Evolutionary conservation across 2,888 invertebrate species (phyloP).

Genomic region (Leptinotarsa peninsularis): DNA sequence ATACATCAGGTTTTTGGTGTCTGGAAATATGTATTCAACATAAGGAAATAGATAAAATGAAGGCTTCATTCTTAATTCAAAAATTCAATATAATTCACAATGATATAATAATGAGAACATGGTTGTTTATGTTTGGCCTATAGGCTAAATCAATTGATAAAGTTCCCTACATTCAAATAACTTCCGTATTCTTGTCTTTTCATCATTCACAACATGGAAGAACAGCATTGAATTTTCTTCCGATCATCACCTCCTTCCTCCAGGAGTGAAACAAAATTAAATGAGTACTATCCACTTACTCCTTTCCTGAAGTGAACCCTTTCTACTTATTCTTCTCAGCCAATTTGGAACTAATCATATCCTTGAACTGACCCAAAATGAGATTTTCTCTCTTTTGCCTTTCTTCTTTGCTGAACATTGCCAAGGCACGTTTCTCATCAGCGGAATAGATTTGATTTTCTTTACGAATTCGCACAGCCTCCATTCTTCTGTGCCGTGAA

Average conservation of each 20-base stretch:
- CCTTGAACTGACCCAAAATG: constrained; percentile 93
- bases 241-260: background rate
- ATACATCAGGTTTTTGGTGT: too few relatives aligned
- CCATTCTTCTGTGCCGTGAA: constrained; percentile 91
- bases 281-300: background rate
- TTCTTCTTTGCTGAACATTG: constrained; percentile 98
- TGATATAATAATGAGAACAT: too few relatives aligned
- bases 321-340: constrained; percentile 68
- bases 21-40: too few relatives aligned
- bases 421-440: constrained; percentile 97
- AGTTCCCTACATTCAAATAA: too few relatives aligned
- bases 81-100: too few relatives aligned
- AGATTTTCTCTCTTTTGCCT: constrained; percentile 94
- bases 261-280: background rate
- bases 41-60: too few relatives aligned
- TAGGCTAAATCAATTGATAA: too few relatives aligned
- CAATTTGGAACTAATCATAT: constrained; percentile 83
- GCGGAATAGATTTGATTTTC: constrained; percentile 99
- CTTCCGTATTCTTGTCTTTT: background rate
- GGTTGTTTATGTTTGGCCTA: too few relatives aligned
- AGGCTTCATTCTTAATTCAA: too few relatives aligned
- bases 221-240: background rate
- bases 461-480: constrained; percentile 98
- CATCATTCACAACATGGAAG: background rate
- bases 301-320: background rate